Base-by-base conservation (phyloP, 1,140 invertebrate genomes). In the Galleria mellonella region DNA sequence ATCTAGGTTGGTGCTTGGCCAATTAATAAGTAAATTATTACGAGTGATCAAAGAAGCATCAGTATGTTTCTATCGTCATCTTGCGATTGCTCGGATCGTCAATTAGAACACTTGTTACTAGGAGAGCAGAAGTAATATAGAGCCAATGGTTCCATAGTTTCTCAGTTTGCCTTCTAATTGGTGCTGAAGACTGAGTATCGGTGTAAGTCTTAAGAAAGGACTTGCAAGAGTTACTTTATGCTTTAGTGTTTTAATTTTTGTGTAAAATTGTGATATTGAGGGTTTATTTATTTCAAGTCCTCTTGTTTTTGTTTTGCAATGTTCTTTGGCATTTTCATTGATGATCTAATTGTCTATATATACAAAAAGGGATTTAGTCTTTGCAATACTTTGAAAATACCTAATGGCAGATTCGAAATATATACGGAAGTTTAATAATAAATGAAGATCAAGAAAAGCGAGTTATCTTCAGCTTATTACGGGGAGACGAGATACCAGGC, bases 391-490 rank as follows among this genome's bases (percentile, higher is more conserved):
- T n/a, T n/a, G n/a, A n/a, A n/a, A n/a, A n/a, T n/a, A n/a, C n/a
- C n/a, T n/a, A 27, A 40, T 40, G 38, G 17, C 6, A 23, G 17
- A 23, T 23, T 43, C 55, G 63, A 65, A 69, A 57, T 55, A 60
- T 62, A 73, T 61, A 61, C 76, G 72, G 74, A 82, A 78, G 72
- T 72, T 70, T n/a, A 23, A 23, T 2, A 63, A 66, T 65, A 66
- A 74, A 72, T 66, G 68, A 72, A 69, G 69, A 82, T 79, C 70
- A 76, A 82, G 77, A 79, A 83, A 79, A 76, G 68, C 70, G 67
- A 77, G 68, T 79, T 78, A 82, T 82, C 76, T 79, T 76, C 73
- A 78, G 79, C 79, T 83, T 83, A 83, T 84, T 84, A 84, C 77
- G 75, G 65, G 64, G 65, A 78, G 72, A 60, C 67, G 62, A 56